Percentiles rank a stretch among this genome's conserved stretches.
Conservation (phyloP, 1,140 invertebrate genomes). For the Halictus rubicundus region DNA sequence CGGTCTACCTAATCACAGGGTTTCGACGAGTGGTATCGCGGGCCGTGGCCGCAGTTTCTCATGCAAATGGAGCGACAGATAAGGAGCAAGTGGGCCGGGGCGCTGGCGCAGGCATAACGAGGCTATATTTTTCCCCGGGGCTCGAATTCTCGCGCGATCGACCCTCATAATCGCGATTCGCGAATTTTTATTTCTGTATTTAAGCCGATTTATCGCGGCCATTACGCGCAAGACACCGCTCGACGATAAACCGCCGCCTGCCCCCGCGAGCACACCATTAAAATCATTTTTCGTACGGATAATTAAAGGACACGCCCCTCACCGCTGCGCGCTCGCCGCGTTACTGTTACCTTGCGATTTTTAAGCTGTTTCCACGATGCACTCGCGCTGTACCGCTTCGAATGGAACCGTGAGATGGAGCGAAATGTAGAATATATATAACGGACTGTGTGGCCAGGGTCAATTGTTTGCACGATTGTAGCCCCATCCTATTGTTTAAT, state of each 20-base stretch:
- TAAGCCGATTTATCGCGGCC: constrained; percentile 33
- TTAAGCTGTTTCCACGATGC: background rate
- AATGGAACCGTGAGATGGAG: too few species aligned
- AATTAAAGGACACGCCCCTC: background rate
- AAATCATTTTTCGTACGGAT: background rate
- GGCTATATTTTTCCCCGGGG: constrained; percentile 36
- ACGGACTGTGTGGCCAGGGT: too few species aligned
- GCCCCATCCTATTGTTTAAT: too few species aligned
- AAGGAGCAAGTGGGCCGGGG: constrained; percentile 45
- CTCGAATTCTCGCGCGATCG: constrained; percentile 26
- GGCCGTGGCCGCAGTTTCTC: constrained; percentile 28
- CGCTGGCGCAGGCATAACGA: constrained; percentile 27
- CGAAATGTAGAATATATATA: too few species aligned
- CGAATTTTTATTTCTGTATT: constrained; percentile 20
- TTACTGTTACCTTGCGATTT: background rate
- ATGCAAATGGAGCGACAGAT: constrained; percentile 50
- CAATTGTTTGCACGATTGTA: too few species aligned
- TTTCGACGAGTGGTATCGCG: background rate
- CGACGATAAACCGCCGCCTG: background rate
- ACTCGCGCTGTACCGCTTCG: too few species aligned
- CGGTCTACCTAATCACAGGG: constrained; percentile 31
- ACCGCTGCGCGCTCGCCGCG: too few species aligned
- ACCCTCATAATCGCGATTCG: background rate
- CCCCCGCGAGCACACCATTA: background rate
- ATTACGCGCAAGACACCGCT: constrained; percentile 12